These are phyloP conservation scores for Arizona elegans DNA, from an alignment of 2,113 vertebrate species.

Conservation along the genomic window DNA sequence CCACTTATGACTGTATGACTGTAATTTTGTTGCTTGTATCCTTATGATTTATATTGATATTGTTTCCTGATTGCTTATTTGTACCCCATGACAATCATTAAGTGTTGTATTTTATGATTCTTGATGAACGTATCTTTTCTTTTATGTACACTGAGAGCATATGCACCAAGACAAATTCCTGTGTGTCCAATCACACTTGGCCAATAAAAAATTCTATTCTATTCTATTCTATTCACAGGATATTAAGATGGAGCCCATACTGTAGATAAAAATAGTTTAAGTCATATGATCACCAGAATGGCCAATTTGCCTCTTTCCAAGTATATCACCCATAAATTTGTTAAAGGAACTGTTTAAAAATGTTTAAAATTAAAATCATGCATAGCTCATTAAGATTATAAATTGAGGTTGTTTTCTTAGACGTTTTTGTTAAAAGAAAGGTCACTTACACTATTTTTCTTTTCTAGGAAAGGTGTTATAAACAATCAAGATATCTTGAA, in stretches of 20 bases:
- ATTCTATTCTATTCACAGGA: too few relatives aligned
- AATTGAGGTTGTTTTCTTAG: background rate
- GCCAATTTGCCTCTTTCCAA: background rate
- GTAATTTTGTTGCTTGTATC: too few relatives aligned
- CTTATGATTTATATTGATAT: too few relatives aligned
- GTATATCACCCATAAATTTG: background rate
- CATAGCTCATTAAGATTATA: background rate
- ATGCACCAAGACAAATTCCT: too few relatives aligned
- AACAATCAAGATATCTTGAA: background rate
- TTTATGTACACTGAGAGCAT: too few relatives aligned
- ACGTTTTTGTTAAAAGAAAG: constrained; percentile 20
- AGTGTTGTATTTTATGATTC: too few relatives aligned
- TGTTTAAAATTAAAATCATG: constrained; percentile 44
- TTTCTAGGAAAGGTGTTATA: constrained; percentile 9
- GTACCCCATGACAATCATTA: too few relatives aligned
- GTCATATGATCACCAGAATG: background rate
- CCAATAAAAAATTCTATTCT: too few relatives aligned
- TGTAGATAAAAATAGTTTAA: background rate
- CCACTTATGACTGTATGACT: too few relatives aligned
- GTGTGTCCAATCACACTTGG: too few relatives aligned
- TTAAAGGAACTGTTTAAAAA: constrained; percentile 47
- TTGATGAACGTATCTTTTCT: too few relatives aligned
- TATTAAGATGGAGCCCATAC: background rate
- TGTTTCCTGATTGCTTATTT: too few relatives aligned
- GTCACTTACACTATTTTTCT: constrained; percentile 1